Evolutionary conservation across 1,140 invertebrate genomes (phyloP).

Genomic region (Trachymyrmex cornetzi): DNA sequence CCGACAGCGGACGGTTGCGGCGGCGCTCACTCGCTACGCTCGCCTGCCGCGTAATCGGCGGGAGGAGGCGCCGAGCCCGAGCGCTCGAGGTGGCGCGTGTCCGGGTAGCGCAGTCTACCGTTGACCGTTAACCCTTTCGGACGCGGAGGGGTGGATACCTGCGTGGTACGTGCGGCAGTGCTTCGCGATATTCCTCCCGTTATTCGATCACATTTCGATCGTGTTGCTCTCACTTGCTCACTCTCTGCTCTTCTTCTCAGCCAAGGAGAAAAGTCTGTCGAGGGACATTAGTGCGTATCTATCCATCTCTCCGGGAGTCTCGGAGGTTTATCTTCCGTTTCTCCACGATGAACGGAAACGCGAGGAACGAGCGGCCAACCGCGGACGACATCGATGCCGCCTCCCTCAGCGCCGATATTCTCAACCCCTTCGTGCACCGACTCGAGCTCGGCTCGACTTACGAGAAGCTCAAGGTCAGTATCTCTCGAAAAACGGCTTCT

Average conservation of each 20-base stretch:
- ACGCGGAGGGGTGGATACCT: not conserved
- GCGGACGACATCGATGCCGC: conserved; percentile 75
- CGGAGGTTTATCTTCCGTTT: not conserved
- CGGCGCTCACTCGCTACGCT: not conserved
- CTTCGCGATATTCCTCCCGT: not conserved
- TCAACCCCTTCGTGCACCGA: conserved; percentile 95
- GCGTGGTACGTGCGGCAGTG: not conserved
- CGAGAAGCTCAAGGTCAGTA: conserved; percentile 94
- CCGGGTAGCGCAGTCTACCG: conserved; percentile 63
- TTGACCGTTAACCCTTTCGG: conserved; percentile 69
- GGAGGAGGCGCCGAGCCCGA: not conserved
- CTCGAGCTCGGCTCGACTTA: conserved; percentile 93
- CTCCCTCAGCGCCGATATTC: conserved; percentile 86
- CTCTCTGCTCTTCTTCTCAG: not conserved
- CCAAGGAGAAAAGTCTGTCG: not conserved
- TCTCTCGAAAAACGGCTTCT: conserved; percentile 2
- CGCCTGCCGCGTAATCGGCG: conserved; percentile 30
- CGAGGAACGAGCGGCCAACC: conserved; percentile 33
- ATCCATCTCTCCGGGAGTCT: not conserved
- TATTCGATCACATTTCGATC: not conserved
- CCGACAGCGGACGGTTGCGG: not conserved
- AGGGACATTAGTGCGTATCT: not conserved
- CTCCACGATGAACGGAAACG: conserved; percentile 56
- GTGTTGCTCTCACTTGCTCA: not conserved
- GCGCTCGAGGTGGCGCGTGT: conserved; percentile 48